Evolutionary conservation across 2,113 vertebrate genomes (phyloP).

Genomic region (Microtus ochrogaster): DNA sequence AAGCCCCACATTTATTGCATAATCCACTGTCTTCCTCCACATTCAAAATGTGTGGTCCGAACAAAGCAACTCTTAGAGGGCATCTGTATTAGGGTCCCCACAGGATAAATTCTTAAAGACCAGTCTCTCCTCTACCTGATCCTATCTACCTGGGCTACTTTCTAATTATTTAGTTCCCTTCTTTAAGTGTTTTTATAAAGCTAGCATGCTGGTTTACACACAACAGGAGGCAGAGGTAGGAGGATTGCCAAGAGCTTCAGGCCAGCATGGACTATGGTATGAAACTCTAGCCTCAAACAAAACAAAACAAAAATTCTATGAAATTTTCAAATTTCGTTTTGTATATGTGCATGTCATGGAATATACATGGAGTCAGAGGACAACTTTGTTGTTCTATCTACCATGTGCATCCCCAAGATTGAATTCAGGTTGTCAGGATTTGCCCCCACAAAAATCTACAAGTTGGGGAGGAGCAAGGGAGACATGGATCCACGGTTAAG

Average conservation of each 20-base stretch:
- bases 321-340: not conserved
- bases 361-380: not conserved
- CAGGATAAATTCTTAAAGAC: not conserved
- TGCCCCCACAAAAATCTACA: not conserved
- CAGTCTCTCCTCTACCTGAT: not conserved
- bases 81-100: not conserved
- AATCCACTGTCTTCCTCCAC: slow-evolving; percentile 12
- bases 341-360: too few species aligned
- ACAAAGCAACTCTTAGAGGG: slow-evolving; percentile 5
- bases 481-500: not conserved
- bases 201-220: too few species aligned
- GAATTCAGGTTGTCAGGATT: not conserved
- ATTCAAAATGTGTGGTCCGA: not conserved
- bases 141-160: not conserved
- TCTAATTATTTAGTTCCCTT: not conserved
- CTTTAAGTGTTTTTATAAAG: not conserved
- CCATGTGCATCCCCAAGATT: not conserved
- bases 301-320: not conserved
- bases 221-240: not conserved
- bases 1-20: slow-evolving; percentile 16
- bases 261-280: not conserved
- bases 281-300: not conserved
- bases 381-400: not conserved
- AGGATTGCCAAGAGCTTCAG: not conserved
- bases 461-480: not conserved